These are phyloP conservation scores for Caenorhabditis uteleia DNA, from an alignment of 2,888 invertebrate genomes.

Conservation along the genomic window DNA sequence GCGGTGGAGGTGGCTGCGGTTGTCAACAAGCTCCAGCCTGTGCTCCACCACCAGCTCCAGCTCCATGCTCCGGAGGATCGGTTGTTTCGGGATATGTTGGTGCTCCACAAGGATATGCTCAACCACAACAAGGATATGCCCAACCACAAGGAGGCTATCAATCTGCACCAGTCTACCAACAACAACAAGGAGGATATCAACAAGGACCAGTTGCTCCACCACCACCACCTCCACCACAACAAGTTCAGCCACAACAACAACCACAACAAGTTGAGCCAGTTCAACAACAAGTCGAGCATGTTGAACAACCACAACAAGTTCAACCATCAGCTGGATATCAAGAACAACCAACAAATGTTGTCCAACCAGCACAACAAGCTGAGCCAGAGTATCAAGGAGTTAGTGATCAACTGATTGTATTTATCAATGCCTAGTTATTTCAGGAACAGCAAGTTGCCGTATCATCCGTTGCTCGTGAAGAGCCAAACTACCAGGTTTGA, in stretches of 20 bases:
- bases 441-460: constrained; percentile 32
- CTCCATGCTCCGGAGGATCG: constrained; percentile 30
- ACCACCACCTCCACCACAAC: not conserved
- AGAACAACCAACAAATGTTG: constrained; percentile 2
- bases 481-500: constrained; percentile 39
- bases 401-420: not conserved
- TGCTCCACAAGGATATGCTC: too few relatives aligned
- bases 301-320: constrained; percentile 7
- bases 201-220: constrained; percentile 11
- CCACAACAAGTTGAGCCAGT: constrained; percentile 9
- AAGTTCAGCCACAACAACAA: constrained; percentile 9
- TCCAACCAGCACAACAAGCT: too few relatives aligned
- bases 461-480: constrained; percentile 26
- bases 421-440: not conserved
- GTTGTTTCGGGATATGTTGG: constrained; percentile 34
- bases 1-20: constrained; percentile 35
- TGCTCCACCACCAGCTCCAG: constrained; percentile 28
- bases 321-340: constrained; percentile 12
- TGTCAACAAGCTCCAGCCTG: constrained; percentile 33
- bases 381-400: too few relatives aligned
- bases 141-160: constrained; percentile 10
- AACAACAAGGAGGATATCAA: constrained; percentile 7
- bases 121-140: not conserved
- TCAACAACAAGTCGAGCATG: too few relatives aligned
- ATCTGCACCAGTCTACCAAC: constrained; percentile 9